These are phyloP conservation scores for Gymnodraco acuticeps DNA, from an alignment of 2,797 vertebrate species.

Conservation along the genomic window DNA sequence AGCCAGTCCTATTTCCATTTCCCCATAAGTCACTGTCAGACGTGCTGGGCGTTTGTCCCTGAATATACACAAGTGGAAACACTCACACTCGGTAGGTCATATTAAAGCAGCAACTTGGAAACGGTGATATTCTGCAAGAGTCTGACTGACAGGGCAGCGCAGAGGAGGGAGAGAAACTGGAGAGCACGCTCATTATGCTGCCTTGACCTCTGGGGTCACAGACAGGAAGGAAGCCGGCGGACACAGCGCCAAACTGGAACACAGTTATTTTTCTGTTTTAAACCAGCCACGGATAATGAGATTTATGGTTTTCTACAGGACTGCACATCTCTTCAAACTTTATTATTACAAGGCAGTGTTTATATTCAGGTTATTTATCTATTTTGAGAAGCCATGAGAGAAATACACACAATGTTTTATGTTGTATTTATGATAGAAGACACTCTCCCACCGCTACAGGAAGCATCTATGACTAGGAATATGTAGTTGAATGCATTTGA, in stretches of 20 bases:
- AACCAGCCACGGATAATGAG: slow-evolving; percentile 40
- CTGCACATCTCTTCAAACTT: slow-evolving; percentile 11
- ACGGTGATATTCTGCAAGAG: slow-evolving; percentile 42
- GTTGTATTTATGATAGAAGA: not conserved
- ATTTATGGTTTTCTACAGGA: slow-evolving; percentile 36
- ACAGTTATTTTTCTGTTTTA: slow-evolving; percentile 34
- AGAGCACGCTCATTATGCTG: slow-evolving; percentile 67
- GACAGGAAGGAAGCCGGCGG: slow-evolving; percentile 71
- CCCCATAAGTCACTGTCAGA: slow-evolving; percentile 66
- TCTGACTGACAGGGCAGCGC: slow-evolving; percentile 31
- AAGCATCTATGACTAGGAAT: not conserved
- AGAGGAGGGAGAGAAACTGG: slow-evolving; percentile 47
- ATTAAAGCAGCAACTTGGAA: slow-evolving; percentile 42
- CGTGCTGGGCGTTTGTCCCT: slow-evolving; percentile 26
- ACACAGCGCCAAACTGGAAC: slow-evolving; percentile 52
- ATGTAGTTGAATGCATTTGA: not conserved
- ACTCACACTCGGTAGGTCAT: slow-evolving; percentile 37
- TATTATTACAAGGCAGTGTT: slow-evolving; percentile 13
- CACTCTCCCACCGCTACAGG: not conserved
- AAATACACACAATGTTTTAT: not conserved
- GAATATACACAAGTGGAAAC: slow-evolving; percentile 46
- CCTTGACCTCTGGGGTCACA: slow-evolving; percentile 72
- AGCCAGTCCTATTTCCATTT: slow-evolving; percentile 51
- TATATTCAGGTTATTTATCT: slow-evolving; percentile 7
- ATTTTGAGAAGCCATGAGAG: not conserved